Percentiles rank a stretch among this genome's conserved stretches.
phyloP scores from a whole-genome alignment of 2,113 vertebrate species.

The Probosciger aterrimus region DNA sequence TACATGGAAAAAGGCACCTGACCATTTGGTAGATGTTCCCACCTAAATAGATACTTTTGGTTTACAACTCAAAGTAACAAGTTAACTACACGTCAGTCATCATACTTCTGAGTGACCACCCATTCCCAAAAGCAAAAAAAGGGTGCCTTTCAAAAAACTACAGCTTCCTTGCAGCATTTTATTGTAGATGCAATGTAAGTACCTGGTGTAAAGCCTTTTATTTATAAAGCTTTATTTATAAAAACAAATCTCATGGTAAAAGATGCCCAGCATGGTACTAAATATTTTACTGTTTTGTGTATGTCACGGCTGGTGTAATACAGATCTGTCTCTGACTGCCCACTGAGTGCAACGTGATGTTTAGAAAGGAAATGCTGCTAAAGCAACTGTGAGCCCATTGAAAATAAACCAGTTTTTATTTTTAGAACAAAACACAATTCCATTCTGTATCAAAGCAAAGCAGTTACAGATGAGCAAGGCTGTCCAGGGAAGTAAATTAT shows the following conservation, averaged over 20 bases:
- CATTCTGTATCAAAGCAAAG: not conserved
- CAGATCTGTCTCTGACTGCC: not conserved
- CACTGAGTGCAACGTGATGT: not conserved
- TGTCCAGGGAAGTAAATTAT: not conserved
- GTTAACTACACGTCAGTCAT: not conserved
- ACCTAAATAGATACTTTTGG: not conserved
- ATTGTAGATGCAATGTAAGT: not conserved
- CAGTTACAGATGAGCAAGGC: not conserved
- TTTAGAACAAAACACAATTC: not conserved
- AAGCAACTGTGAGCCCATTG: not conserved
- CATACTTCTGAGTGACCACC: not conserved
- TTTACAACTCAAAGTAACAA: not conserved
- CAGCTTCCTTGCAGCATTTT: not conserved
- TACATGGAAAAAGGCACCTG: not conserved
- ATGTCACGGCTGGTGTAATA: not conserved
- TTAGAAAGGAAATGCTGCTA: not conserved
- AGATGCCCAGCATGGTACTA: not conserved
- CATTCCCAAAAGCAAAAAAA: not conserved
- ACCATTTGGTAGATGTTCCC: not conserved
- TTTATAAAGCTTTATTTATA: not conserved
- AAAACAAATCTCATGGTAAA: not conserved
- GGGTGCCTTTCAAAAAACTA: not conserved
- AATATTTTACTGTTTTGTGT: not conserved
- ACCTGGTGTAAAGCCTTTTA: not conserved
- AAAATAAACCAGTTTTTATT: not conserved